phyloP scores from a whole-genome alignment of 2,888 invertebrate genomes.

The Gastracanthus pulcherrimus region DNA sequence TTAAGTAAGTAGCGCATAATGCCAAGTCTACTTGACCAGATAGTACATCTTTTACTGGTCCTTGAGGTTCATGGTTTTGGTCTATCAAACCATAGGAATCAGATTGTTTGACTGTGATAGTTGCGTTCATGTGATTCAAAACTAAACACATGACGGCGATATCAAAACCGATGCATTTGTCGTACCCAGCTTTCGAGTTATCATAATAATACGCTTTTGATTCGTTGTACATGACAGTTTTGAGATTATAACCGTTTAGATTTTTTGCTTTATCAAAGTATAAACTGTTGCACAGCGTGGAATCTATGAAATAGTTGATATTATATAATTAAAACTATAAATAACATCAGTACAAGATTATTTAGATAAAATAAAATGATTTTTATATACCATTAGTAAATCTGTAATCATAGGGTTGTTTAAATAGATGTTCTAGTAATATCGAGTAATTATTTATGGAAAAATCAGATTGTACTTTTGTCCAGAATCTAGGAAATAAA shows the following conservation, averaged over 20 bases:
- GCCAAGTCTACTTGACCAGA: not conserved
- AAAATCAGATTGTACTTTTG: not conserved
- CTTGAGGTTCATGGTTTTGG: not conserved
- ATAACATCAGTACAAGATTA: not conserved
- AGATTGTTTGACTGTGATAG: not conserved
- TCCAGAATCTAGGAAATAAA: not conserved
- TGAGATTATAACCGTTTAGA: no score
- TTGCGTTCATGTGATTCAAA: not conserved
- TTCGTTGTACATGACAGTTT: no score
- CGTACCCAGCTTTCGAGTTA: not conserved
- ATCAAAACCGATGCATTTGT: not conserved
- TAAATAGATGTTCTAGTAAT: not conserved
- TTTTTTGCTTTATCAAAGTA: no score
- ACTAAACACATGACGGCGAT: not conserved
- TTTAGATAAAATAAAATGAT: no score
- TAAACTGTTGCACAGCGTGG: no score
- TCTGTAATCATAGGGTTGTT: not conserved
- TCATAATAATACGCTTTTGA: no score
- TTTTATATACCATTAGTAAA: not conserved
- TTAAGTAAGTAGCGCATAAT: not conserved
- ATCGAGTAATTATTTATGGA: not conserved
- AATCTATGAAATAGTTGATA: no score
- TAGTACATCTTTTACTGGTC: not conserved
- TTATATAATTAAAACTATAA: no score
- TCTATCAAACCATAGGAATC: not conserved